Base-by-base conservation (phyloP, 2,113 vertebrate species). In the Chloropsis hardwickii region DNA sequence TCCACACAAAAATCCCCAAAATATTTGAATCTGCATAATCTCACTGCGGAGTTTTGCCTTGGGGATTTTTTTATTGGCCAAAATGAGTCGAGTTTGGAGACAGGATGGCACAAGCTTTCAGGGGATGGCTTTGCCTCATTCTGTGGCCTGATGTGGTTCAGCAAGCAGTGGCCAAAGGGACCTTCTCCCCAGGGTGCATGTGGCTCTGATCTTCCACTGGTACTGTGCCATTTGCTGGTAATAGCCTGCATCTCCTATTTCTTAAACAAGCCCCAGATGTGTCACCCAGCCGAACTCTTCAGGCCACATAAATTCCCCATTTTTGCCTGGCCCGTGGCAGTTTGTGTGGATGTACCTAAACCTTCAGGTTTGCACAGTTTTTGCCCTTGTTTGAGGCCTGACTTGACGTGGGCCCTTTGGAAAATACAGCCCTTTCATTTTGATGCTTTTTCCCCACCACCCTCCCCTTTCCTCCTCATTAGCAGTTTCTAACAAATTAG, bases 1-100 rank as follows among this genome's bases (percentile, higher is more conserved):
- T 88, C 94, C 92, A 92, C 92, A 86, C 83, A 95, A 69, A 95
- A 95, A 71, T 70, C 88, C 76, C 64, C 72, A 39, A 92, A 94
- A 93, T 88, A 88, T 37, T 83, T 95, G 79, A 90, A 81, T 93
- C 76, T 86, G 67, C 76, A 29, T 62, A 70, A 90, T 47, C 40
- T 44, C 51, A 25, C 44, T 40, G 79, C 64, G 40, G 39, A 86
- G 25, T 81, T 88, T 78, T 66, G 58, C 60, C 29, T 44, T 44
- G 40, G 3, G 6, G 3, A 9, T 14, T 35, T 20, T 33, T 61
- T 45, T 39, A 13, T 51, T 87, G 77, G 47, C 42, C 50, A 29
- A 2, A 82, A 45, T 0, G 4, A 42, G 48, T 17, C 85, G 45
- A 28, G 8, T 62, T 81, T 77, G 35, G 58, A 31, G 39, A 11